Evolutionary conservation across 2,888 invertebrate species (phyloP), one percentile per base, ranked within the genome.

Genomic region (Baccha elongata): DNA sequence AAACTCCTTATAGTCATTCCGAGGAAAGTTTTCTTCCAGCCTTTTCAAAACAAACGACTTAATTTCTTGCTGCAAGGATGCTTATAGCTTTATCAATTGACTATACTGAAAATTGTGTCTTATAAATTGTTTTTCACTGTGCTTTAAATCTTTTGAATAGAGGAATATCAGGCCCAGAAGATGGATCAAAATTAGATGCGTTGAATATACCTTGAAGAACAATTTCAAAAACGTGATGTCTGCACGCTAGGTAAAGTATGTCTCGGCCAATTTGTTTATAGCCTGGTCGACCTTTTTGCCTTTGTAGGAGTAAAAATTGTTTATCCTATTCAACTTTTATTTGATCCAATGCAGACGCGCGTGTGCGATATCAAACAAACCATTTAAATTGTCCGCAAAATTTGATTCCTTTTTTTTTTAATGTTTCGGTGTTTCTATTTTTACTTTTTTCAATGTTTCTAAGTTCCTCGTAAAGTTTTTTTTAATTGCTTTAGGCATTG

Each of bases 271-370:
- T 55, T 55, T 55, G 35, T n/a, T 55, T 42, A 5, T 26, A 71
- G 10, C 72, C 72, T 50, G 62, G 72, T 72, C 32, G 40, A 50
- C 52, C 72, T 50, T 72, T 29, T 42, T 40, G 35, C 26, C 50
- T 46, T 52, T 62, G 72, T 44, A 48, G 37, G 13, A 71, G 26
- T 48, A 60, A 71, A 60, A 58, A 71, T 44, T 37, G 13, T 60
- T 60, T 71, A 50, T 71, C 60, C 23, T 60, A 48, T 60, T 60
- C 23, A 48, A 71, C 48, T 17, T 71, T 71, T 60, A 32, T 46
- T n/a, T 11, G 10, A 21, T 46, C 19, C 50, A 67, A 13, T 48
- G 67, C 67, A 50, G 48, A 50, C 23, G 46, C 19, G 50, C 50
- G 48, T 23, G 71, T 60, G 40, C n/a, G n/a, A 60, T 60, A 42